phyloP scores from a whole-genome alignment of 23 tunicate species.

The Oikopleura vanhoeffeni region DNA sequence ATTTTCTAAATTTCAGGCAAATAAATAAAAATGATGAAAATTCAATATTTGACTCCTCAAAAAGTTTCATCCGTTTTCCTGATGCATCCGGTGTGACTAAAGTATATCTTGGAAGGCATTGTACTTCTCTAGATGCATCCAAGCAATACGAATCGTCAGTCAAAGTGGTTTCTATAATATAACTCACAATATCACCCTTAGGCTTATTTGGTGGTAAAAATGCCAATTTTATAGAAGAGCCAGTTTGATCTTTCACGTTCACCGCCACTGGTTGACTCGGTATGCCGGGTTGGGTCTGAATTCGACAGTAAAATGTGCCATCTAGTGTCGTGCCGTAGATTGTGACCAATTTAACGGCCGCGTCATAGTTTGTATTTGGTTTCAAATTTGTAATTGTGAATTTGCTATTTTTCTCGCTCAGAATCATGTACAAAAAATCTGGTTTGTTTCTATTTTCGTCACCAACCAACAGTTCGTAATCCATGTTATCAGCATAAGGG shows the following conservation, averaged over 20 bases:
- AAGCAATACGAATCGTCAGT: background rate
- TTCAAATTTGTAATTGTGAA: background rate
- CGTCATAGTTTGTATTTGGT: background rate
- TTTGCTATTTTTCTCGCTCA: background rate
- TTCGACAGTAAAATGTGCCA: background rate
- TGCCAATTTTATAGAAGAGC: background rate
- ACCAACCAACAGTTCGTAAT: background rate
- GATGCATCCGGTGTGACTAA: background rate
- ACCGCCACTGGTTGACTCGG: background rate
- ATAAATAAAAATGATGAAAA: no score
- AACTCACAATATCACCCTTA: background rate
- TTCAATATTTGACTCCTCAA: no score
- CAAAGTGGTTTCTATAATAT: background rate
- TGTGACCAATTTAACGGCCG: background rate
- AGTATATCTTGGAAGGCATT: background rate
- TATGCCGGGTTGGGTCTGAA: background rate
- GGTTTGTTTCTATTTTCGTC: background rate
- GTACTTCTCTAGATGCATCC: background rate
- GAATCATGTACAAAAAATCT: background rate
- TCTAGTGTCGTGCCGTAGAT: background rate
- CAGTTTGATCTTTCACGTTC: background rate
- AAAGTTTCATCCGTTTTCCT: no score
- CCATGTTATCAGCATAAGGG: no score
- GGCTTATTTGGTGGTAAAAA: background rate
- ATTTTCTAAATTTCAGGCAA: no score